Base-by-base conservation (phyloP, 2,888 invertebrate species). In the Spisula subtruncata region DNA sequence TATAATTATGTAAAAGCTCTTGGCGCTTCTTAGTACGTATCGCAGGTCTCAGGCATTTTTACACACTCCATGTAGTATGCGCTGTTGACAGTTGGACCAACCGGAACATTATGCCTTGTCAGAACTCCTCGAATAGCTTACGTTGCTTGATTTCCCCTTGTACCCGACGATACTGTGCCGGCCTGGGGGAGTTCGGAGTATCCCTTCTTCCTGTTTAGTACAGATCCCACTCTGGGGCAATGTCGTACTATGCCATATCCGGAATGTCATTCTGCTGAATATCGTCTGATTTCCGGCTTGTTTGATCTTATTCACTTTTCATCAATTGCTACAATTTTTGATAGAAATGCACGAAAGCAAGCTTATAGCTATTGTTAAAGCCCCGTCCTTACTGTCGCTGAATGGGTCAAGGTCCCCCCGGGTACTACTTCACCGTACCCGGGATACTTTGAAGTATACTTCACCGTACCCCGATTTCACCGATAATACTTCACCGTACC, bases 121-220 rank as follows among this genome's bases (percentile, higher is more conserved):
- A 85, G 20, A 79, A 81, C 81, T 80, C 85, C 81, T 5, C 80
- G 18, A 54, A 80, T 56, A 56, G 80, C 80, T 56, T 81, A 81
- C 4, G 81, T 29, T 29, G 12, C 54, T 81, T 81, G 10, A 54
- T 4, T 14, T 54, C 29, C 29, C 4, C 18, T 14, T 81, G 51
- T 25, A 16, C 54, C 32, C 32, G 81, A 29, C 81, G 51, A 29
- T 25, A 81, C 5, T 81, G 54, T 81, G 54, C 81, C 25, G 81
- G 46, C 32, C 54, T 25, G n/a, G 20, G 66, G 16, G 81, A 81
- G 29, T 54, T 54, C 1, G 29, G 51, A 25, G 81, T 81, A 54
- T 81, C 29, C 25, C 51, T 48, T 81, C 48, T n/a, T 48, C n/a
- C 46, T n/a, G 48, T n/a, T n/a, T n/a, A n/a, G n/a, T n/a, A n/a